Percentiles rank a stretch among this genome's conserved stretches.
These are phyloP conservation scores for Paraplagusia blochii DNA, from an alignment of 2,113 vertebrate species.

Conservation along the genomic window DNA sequence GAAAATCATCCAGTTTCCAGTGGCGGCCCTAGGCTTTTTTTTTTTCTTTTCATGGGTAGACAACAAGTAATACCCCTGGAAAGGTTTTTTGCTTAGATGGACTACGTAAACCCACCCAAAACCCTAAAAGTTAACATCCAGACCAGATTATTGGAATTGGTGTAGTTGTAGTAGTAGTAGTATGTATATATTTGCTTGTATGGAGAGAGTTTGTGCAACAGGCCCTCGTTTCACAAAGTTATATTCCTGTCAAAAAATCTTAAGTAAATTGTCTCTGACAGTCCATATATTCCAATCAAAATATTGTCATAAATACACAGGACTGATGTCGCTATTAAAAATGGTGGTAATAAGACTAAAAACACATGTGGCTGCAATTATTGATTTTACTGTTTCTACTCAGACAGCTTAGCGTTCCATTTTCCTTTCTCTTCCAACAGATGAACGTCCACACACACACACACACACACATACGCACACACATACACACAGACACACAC, in stretches of 20 bases:
- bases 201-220: too few species aligned
- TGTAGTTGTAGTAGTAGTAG: too few species aligned
- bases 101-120: too few species aligned
- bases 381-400: background rate
- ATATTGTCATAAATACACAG: background rate
- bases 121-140: too few species aligned
- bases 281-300: background rate
- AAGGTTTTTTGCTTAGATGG: too few species aligned
- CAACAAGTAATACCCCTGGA: too few species aligned
- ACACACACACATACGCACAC: conserved; percentile 32
- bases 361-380: background rate
- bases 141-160: too few species aligned
- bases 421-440: background rate
- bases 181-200: too few species aligned
- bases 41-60: too few species aligned
- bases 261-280: background rate
- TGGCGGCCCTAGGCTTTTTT: too few species aligned
- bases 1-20: too few species aligned
- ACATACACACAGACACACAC: conserved; percentile 20
- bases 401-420: conserved; percentile 1
- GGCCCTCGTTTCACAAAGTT: conserved; percentile 26
- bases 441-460: conserved; percentile 28
- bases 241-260: background rate
- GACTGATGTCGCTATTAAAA: background rate
- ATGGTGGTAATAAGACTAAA: background rate